Evolutionary conservation across 2,113 vertebrate genomes (phyloP).

Genomic region (Egretta garzetta): DNA sequence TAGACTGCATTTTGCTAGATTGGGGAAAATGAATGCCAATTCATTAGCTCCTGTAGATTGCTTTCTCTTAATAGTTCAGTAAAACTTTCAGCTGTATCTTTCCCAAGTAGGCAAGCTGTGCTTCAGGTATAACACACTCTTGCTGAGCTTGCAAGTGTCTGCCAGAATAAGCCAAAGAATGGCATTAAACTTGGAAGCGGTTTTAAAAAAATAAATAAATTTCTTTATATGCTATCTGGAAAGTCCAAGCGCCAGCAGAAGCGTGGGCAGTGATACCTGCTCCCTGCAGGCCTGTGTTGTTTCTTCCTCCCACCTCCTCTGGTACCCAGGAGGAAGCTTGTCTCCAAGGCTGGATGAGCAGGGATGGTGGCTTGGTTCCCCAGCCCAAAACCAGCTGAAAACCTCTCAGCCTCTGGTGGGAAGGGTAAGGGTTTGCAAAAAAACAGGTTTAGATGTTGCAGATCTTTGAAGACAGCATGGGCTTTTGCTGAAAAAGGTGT

Average conservation of each 20-base stretch:
- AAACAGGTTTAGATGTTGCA: rapidly evolving
- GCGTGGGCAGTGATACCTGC: not conserved
- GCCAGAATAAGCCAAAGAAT: not conserved
- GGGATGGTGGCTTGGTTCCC: not conserved
- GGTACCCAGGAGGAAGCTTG: not conserved
- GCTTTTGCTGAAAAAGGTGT: not conserved
- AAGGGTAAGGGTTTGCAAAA: not conserved
- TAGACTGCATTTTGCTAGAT: not conserved
- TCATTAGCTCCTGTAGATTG: not conserved
- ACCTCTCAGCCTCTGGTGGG: not conserved
- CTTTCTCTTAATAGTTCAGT: not conserved
- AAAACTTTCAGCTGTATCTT: not conserved
- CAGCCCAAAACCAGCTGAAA: not conserved
- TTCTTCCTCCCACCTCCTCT: not conserved
- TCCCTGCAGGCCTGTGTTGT: not conserved
- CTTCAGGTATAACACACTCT: not conserved
- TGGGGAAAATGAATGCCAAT: not conserved
- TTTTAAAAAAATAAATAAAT: not conserved
- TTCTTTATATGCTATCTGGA: not conserved
- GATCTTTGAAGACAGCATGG: not conserved
- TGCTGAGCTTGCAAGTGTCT: not conserved
- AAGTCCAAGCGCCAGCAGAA: not conserved
- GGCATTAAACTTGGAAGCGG: not conserved
- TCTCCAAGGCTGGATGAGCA: not conserved
- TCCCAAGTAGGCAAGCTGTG: not conserved